Evolutionary conservation across 2,797 vertebrate species (phyloP), one percentile per base, ranked within the genome.

Genomic region (Tenualosa ilisha): DNA sequence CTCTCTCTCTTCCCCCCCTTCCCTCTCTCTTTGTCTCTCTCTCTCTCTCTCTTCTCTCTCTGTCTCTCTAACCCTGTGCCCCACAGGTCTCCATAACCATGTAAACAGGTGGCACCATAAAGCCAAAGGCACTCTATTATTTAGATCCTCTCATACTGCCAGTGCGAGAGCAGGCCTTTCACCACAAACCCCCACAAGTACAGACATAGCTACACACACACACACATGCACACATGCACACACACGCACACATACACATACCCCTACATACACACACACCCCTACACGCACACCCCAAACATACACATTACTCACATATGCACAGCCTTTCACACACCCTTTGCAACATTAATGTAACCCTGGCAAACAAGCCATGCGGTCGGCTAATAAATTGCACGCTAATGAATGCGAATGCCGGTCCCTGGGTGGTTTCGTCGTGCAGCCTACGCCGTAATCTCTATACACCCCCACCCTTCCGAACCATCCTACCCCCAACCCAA

Each of bases 341-440:
- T 79, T 79, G 72, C 72, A 79, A 79, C 40, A 79, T 79, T 46
- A 79, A 79, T 79, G 72, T 40, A 15, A 79, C 72, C 72, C 40
- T 79, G 37, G 37, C 72, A 79, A 79, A 46, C 72, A 79, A 79
- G 72, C 22, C 72, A 43, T 46, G 72, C 72, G 46, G 17, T n/a
- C 7, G 72, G 72, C 72, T 79, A 79, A 79, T 79, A 46, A 79
- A 79, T n/a, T 43, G 40, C 40, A 0, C 8, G 17, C 9, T 79
- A 46, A 79, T 79, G 40, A 79, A 20, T 79, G 72, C 40, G 72
- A 79, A 15, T 8, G 37, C 5, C 31, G 15, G 68, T 75, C 68
- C 68, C 68, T 75, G 68, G 24, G 26, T 68, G 63, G 22, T 37
- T 68, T 68, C 13, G 3, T 4, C 12, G 24, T 31, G 63, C 63